Conservation (phyloP, 2,888 invertebrate species). For the Griposia aprilina region DNA sequence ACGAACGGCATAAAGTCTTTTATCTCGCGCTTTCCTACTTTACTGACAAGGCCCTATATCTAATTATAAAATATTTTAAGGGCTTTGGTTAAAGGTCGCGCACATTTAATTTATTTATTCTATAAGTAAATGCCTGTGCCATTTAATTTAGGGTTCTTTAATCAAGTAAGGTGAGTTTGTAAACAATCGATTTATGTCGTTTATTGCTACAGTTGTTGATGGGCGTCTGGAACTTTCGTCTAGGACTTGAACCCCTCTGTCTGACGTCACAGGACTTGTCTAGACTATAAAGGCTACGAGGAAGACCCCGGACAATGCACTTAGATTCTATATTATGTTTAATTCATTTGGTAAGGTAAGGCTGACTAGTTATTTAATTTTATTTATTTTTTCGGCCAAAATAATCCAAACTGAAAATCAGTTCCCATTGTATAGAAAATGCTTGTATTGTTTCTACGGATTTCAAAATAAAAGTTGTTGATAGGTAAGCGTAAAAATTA, state of each 20-base stretch:
- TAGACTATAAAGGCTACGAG: constrained; percentile 79
- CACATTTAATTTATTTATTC: constrained; percentile 9
- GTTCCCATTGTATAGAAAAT: background rate
- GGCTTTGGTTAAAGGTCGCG: background rate
- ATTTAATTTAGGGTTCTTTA: constrained; percentile 8
- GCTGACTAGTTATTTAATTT: background rate
- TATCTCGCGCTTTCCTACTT: constrained; percentile 30
- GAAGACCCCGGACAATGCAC: constrained; percentile 79
- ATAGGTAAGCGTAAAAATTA: constrained; percentile 27
- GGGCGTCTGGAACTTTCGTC: constrained; percentile 62
- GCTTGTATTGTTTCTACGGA: background rate
- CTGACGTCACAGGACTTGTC: constrained; percentile 79
- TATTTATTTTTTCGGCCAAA: background rate
- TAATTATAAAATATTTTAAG: constrained; percentile 27
- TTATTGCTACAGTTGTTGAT: constrained; percentile 54
- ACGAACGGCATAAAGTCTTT: constrained; percentile 27
- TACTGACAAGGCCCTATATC: constrained; percentile 12
- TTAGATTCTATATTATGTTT: background rate
- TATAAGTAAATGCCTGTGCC: constrained; percentile 15
- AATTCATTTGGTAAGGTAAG: background rate
- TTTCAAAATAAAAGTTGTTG: constrained; percentile 18
- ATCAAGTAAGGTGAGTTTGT: constrained; percentile 34
- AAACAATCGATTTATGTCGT: constrained; percentile 46
- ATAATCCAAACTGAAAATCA: background rate
- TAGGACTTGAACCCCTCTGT: constrained; percentile 67